Evolutionary conservation across 92 coral and sea anemone species (phyloP).

Genomic region (Paragorgia papillata): DNA sequence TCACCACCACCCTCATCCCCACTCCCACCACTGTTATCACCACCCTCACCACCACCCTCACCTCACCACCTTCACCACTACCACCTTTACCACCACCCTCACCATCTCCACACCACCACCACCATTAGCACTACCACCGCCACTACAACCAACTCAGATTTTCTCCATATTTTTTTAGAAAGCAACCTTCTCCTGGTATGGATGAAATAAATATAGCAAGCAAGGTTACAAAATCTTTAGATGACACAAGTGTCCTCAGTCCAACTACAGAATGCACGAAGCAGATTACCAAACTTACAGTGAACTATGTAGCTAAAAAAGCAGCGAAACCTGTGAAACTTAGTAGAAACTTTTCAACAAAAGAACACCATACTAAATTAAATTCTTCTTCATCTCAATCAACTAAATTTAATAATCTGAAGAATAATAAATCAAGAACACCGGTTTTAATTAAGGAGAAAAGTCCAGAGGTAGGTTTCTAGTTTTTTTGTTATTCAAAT

Average conservation of each 20-base stretch:
- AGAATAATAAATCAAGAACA: background rate
- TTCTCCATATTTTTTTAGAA: background rate
- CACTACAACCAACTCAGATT: too few relatives aligned
- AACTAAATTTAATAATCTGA: background rate
- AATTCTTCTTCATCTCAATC: background rate
- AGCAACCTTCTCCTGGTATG: background rate
- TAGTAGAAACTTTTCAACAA: slow-evolving; percentile 65
- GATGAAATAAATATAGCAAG: background rate
- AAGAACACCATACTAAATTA: background rate
- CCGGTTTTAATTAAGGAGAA: background rate
- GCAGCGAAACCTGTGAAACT: slow-evolving; percentile 70
- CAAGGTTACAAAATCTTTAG: slow-evolving; percentile 28
- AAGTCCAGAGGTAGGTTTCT: background rate
- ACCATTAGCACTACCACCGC: too few relatives aligned
- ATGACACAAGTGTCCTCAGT: slow-evolving; percentile 8
- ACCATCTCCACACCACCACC: too few relatives aligned
- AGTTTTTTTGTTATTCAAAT: background rate
- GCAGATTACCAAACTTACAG: background rate
- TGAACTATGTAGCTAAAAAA: background rate
- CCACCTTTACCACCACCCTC: too few relatives aligned
- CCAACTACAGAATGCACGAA: slow-evolving; percentile 42
- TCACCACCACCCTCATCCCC: too few relatives aligned
- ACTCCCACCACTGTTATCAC: too few relatives aligned
- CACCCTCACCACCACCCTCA: too few relatives aligned
- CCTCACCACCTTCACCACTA: too few relatives aligned